Evolutionary conservation across 2,113 vertebrate species (phyloP), one percentile per base, ranked within the genome.

Genomic region (Pangasianodon gigas): DNA sequence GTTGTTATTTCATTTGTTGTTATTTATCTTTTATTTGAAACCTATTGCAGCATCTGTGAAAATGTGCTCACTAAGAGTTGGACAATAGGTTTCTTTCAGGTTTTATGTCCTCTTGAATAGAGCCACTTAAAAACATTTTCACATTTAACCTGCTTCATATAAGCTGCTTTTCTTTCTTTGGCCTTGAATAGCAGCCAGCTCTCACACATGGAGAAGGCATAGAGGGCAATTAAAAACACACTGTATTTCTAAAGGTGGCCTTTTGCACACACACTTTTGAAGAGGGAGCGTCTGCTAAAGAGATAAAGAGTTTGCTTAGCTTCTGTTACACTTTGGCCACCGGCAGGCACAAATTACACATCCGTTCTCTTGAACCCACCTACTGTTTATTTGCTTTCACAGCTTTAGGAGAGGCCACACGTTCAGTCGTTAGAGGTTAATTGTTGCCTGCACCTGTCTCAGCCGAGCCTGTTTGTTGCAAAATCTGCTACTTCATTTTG

Each of bases 381-480:
- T 92, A 92, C 96, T 96, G 94, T 97, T 97, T 97, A 96, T 97
- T 97, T 97, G 96, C 95, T 95, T 96, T 95, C 94, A 94, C 93
- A 96, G 95, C 90, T 93, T 97, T 94, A 93, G 94, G 95, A 93
- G 93, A 88, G 94, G 91, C 93, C 77, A 86, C 92, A 91, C 89
- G 84, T 90, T 93, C 90, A 90, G 91, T 93, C 92, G 91, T 93
- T 92, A 92, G 94, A 92, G 95, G 93, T 95, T 96, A 95, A 96
- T 92, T 94, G 95, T 95, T 92, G 88, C 93, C 93, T 94, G 89
- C 96, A 96, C 96, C 96, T 97, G 96, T 97, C 95, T 94, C 88
- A 41, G 87, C 94, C 92, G 89, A 94, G 96, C 93, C 80, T 84
- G 91, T 96, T 93, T 95, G 79, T 90, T 96, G 95, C 93, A 94